A percentile compares a stretch with the other conserved stretches of the same genome.
These are phyloP conservation scores for Papilio polytes DNA, from an alignment of 1,140 invertebrate genomes.

Conservation along the genomic window DNA sequence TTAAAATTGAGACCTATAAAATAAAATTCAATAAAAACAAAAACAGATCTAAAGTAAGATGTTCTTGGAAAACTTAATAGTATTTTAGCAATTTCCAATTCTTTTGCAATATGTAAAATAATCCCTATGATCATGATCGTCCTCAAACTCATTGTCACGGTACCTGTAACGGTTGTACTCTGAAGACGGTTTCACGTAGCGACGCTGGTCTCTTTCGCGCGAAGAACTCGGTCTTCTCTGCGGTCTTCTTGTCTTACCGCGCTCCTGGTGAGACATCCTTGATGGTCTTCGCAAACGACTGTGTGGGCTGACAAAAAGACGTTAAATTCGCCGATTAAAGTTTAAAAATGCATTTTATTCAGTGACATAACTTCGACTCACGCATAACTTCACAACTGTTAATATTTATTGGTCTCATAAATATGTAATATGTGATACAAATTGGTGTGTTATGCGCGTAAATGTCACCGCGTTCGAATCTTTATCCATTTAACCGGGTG, in stretches of 20 bases:
- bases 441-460: neutral
- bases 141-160: constrained; percentile 59
- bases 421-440: constrained; percentile 34
- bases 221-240: constrained; percentile 1
- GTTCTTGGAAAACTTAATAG: neutral
- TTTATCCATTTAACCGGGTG: neutral
- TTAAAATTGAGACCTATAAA: neutral
- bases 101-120: constrained; percentile 60
- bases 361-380: neutral
- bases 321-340: constrained; percentile 45
- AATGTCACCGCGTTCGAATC: neutral
- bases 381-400: neutral
- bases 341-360: neutral
- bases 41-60: neutral
- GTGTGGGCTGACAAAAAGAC: constrained; percentile 53
- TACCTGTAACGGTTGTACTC: constrained; percentile 49
- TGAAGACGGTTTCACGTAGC: constrained; percentile 1
- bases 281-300: constrained; percentile 59
- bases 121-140: constrained; percentile 62
- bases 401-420: constrained; percentile 26
- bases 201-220: constrained; percentile 9
- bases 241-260: constrained; percentile 45
- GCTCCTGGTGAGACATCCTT: constrained; percentile 59
- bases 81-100: constrained; percentile 61
- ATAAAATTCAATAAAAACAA: neutral